Conservation (phyloP, 2,888 invertebrate genomes). For the Drosophila falleni region DNA sequence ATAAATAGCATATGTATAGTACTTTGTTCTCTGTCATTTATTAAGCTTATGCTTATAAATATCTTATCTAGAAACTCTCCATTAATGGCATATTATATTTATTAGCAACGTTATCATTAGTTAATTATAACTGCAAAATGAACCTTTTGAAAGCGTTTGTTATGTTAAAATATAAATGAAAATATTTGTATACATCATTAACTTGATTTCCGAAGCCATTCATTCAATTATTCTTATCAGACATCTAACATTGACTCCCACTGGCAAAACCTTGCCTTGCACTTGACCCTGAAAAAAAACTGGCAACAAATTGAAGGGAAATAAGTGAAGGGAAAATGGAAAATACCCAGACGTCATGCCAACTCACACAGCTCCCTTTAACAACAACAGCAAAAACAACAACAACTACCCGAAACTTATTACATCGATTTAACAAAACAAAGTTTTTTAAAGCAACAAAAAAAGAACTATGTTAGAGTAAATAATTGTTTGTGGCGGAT, state of each 20-base stretch:
- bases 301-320: slow-evolving; percentile 22
- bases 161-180: background rate
- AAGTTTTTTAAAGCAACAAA: slow-evolving; percentile 28
- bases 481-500: slow-evolving; percentile 45
- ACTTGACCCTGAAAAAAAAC: slow-evolving; percentile 59
- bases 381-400: slow-evolving; percentile 1
- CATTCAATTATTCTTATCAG: slow-evolving; percentile 36
- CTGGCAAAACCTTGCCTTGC: slow-evolving; percentile 26
- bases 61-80: background rate
- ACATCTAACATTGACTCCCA: slow-evolving; percentile 28
- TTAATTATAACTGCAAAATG: background rate
- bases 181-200: background rate
- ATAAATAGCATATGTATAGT: background rate
- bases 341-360: slow-evolving; percentile 73
- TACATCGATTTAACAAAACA: slow-evolving; percentile 64
- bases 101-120: background rate
- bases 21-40: background rate
- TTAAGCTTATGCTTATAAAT: background rate
- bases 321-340: slow-evolving; percentile 49
- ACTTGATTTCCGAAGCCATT: background rate
- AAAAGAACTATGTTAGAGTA: slow-evolving; percentile 12
- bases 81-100: background rate
- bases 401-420: slow-evolving; percentile 23
- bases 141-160: background rate
- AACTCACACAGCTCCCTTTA: slow-evolving; percentile 54